Evolutionary conservation across 2,888 invertebrate species (phyloP), one percentile per base, ranked within the genome.

Genomic region (Sphaerophoria rueppellii): DNA sequence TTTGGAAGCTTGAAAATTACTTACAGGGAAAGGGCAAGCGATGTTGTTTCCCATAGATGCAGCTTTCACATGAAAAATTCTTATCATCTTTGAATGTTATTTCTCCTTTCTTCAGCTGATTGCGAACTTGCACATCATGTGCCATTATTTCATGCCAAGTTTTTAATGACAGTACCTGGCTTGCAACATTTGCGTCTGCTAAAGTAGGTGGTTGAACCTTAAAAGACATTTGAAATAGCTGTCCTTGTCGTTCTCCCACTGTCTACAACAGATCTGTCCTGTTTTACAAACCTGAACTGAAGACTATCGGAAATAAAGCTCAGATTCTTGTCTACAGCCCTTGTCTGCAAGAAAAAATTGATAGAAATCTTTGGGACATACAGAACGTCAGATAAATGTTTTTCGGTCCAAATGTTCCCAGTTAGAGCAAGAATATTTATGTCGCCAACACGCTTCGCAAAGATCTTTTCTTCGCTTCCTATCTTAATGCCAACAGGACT

Each of bases 131-230:
- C 6, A 24, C 24, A 32, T 87, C 70, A 52, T 88, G 88, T 6
- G 81, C 82, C 52, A 89, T 52, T 3, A 88, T 40, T 35, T 88
- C 88, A 74, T 89, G 88, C 89, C 88, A 89, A 0, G 83, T 12
- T 60, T 87, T 71, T 12, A 87, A 32, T n/a, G 80, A 67, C 54
- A 79, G 65, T 35, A 58, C 60, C 58, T 57, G 24, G 32, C 43
- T 65, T 43, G 76, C 75, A 16, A 54, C 32, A 54, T 75, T 74
- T 7, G 67, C 73, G 55, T 55, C 40, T 35, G 16, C 58, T 6
- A 16, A 52, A 12, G 32, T 2, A 3, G 61, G 46, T 32, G 61
- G 24, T 12, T 11, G 61, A 0, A 61, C 32, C 11, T n/a, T n/a
- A n/a, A n/a, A n/a, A n/a, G n/a, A n/a, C n/a, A n/a, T 60, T 43